Conservation (phyloP, 2,113 vertebrate species). For the Clarias magur region DNA sequence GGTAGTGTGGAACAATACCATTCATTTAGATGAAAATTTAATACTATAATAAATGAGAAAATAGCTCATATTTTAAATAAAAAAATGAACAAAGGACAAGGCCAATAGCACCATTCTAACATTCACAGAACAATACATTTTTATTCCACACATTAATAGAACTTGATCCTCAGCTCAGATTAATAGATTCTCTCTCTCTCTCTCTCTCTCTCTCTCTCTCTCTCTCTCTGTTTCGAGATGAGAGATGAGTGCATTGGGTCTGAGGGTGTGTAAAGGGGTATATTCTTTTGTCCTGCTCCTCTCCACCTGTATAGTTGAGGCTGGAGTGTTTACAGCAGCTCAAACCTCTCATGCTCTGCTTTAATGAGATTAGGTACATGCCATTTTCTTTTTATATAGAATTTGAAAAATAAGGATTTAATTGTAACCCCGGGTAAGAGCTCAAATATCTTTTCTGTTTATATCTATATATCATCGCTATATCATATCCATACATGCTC, state of each 20-base stretch:
- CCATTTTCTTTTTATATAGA: conserved; percentile 9
- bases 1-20: neutral
- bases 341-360: conserved; percentile 31
- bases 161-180: neutral
- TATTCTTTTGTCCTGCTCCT: conserved; percentile 42
- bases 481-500: neutral
- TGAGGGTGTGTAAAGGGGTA: conserved; percentile 11
- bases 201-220: neutral
- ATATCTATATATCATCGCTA: conserved; percentile 9
- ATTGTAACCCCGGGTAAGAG: neutral
- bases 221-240: neutral
- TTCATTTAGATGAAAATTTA: neutral
- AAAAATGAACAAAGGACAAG: conserved; percentile 16
- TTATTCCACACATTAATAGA: conserved; percentile 15
- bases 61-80: neutral
- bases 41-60: neutral
- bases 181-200: conserved; percentile 5
- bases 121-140: conserved; percentile 16
- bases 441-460: conserved; percentile 16
- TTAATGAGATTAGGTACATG: conserved; percentile 46
- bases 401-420: neutral
- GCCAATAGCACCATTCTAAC: neutral
- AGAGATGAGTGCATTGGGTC: neutral
- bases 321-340: conserved; percentile 51
- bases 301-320: conserved; percentile 10